Percentiles rank a stretch among this genome's conserved stretches.
phyloP scores from a whole-genome alignment of 2,797 vertebrate species.

The Tangara arthus region DNA sequence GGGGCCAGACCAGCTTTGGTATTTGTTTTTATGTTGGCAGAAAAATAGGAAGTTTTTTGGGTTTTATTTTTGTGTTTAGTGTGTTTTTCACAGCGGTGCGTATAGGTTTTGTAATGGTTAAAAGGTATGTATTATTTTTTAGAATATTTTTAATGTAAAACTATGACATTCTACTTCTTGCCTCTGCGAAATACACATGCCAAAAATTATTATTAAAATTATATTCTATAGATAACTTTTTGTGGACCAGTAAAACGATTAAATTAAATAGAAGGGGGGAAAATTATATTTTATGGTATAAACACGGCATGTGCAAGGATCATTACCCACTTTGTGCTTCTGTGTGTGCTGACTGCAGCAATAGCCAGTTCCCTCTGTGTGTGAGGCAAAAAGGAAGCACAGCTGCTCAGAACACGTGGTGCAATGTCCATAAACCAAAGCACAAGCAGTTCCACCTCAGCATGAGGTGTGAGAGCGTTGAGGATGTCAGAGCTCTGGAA shows the following conservation, averaged over 20 bases:
- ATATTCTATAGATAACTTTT: background rate
- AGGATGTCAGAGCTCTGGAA: background rate
- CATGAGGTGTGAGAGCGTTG: background rate
- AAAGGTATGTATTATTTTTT: background rate
- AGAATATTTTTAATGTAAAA: background rate
- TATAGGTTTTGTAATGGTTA: background rate
- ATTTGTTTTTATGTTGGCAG: background rate
- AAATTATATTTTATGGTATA: background rate
- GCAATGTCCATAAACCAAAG: background rate
- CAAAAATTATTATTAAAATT: background rate
- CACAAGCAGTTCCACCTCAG: background rate
- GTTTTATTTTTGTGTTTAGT: background rate
- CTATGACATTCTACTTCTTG: background rate
- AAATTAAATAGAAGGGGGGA: background rate
- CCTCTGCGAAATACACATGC: background rate
- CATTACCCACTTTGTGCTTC: background rate
- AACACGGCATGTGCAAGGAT: background rate
- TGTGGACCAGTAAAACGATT: background rate
- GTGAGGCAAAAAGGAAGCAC: background rate
- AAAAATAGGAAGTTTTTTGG: background rate
- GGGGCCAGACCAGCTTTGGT: background rate
- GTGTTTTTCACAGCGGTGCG: background rate
- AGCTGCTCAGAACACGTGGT: rapidly evolving
- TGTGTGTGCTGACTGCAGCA: background rate
- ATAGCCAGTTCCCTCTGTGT: background rate